These are phyloP conservation scores for Andrena dorsata DNA, from an alignment of 2,888 invertebrate species.

Conservation along the genomic window DNA sequence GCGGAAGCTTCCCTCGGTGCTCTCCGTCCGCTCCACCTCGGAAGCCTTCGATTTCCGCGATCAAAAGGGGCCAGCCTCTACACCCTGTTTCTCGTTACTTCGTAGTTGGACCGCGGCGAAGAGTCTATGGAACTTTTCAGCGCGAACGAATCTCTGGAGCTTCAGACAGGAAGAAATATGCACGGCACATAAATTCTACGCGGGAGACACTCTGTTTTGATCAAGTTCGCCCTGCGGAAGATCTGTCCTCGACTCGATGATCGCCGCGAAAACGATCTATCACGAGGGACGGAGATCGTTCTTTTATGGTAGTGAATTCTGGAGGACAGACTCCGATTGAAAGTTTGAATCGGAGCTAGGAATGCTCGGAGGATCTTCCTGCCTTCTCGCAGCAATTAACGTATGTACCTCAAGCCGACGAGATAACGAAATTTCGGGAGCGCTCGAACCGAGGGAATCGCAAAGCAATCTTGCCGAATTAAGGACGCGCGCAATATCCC, in stretches of 20 bases:
- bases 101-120: neutral
- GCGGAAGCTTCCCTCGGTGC: neutral
- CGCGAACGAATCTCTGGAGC: neutral
- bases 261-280: neutral
- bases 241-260: neutral
- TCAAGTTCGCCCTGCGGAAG: neutral
- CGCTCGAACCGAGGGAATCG: too few species aligned
- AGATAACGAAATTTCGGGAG: too few species aligned
- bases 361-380: too few species aligned
- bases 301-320: neutral
- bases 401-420: too few species aligned
- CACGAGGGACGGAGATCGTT: neutral
- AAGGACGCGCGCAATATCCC: too few species aligned
- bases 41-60: neutral
- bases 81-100: neutral
- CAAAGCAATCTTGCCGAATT: too few species aligned
- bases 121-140: neutral
- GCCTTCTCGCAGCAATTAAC: too few species aligned
- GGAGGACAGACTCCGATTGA: neutral
- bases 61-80: neutral
- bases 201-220: neutral
- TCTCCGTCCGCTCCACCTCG: neutral
- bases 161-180: neutral
- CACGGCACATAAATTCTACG: neutral
- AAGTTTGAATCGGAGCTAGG: neutral